phyloP scores from a whole-genome alignment of 2,113 vertebrate species.

The Platysteira castanea region DNA sequence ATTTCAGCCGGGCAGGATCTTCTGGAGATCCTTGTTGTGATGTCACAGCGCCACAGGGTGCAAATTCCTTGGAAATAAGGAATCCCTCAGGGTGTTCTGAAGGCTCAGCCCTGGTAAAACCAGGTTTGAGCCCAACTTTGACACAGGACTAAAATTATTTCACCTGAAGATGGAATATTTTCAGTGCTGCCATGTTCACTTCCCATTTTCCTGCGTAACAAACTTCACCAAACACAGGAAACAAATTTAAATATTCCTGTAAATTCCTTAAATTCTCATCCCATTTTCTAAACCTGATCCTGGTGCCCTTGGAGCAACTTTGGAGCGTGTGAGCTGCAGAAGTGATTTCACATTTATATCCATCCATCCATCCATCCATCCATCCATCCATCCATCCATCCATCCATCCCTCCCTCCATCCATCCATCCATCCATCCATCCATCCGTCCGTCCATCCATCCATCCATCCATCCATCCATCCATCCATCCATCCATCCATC shows the following conservation, averaged over 20 bases:
- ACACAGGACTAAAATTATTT: not conserved
- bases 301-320: not conserved
- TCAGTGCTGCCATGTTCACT: fast-evolving
- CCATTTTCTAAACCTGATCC: not conserved
- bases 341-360: not conserved
- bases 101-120: not conserved
- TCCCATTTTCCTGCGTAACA: not conserved
- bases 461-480: not conserved
- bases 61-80: not conserved
- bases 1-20: not conserved
- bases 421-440: not conserved
- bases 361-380: not conserved
- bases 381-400: not conserved
- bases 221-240: not conserved
- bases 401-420: not conserved
- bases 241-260: fast-evolving
- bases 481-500: not conserved
- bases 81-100: not conserved
- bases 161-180: not conserved
- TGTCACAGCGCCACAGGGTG: not conserved
- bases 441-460: not conserved
- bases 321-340: not conserved
- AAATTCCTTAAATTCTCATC: not conserved
- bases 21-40: not conserved
- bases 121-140: fast-evolving